Base-by-base conservation (phyloP, 2,797 vertebrate genomes). In the Tolypeutes matacus region DNA sequence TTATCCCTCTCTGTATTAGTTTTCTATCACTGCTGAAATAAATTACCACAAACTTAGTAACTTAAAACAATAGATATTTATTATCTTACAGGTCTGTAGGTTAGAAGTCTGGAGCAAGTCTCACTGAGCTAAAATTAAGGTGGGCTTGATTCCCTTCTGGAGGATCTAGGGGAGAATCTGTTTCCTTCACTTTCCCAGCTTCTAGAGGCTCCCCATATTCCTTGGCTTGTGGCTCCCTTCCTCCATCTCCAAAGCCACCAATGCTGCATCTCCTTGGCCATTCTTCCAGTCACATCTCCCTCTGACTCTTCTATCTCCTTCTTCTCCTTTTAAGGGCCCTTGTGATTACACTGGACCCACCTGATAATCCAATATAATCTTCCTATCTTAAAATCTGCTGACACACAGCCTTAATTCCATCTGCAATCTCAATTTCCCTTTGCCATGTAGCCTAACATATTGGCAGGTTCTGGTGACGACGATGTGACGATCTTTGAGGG, bases 11-110 rank as follows among this genome's bases (percentile, higher is more conserved):
- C 81, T 58, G 9, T 42, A 42, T 81, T 64, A 11, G 75, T 46
- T 82, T 95, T 53, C 62, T 9, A 58, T 49, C 11, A 49, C 34
- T 82, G 18, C 67, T 96, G n/a, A n/a, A 72, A 88, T 12, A 94
- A 86, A 80, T 58, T 36, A 46, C 46, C 46, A 46, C 46, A 46
- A 46, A 46, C 46, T 46, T 46, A 46, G 46, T 9, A 11, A 42
- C 77, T 88, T 81, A 58, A 56, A 86, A 34, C 49, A 72, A 87
- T 25, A 95, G 29, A 70, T 53, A 34, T 51, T 42, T 86, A 81
- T 76, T 80, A 69, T 53, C 69, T 46, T 60, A 46, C 14, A 36
- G 17, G 12, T 69, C 53, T 93, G 76, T 1, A 69, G 67, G 17
- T 69, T 69, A 75, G 72, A 42, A 20, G 39, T 87, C 58, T 84